phyloP scores from a whole-genome alignment of 1,140 invertebrate species.

The Cotesia glomerata region DNA sequence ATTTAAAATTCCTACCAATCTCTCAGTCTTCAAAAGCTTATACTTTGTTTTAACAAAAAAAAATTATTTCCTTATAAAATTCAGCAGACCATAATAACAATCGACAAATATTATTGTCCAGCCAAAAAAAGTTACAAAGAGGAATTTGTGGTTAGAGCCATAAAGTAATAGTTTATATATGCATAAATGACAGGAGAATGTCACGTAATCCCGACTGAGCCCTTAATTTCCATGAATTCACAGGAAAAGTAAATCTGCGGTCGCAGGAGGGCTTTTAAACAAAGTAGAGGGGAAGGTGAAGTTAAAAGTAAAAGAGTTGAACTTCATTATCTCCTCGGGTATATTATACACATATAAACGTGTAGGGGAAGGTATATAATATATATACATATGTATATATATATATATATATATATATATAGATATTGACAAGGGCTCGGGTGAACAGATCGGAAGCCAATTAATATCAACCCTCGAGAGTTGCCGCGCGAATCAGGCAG shows the following conservation, averaged over 20 bases:
- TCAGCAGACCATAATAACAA: no score
- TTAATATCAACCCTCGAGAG: conserved; percentile 49
- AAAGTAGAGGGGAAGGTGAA: background rate
- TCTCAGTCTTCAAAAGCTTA: no score
- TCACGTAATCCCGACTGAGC: conserved; percentile 48
- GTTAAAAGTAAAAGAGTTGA: background rate
- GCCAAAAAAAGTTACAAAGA: no score
- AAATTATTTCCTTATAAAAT: no score
- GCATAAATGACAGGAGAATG: background rate
- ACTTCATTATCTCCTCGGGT: background rate
- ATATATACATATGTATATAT: background rate
- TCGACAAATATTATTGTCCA: no score
- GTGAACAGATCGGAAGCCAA: conserved; percentile 56
- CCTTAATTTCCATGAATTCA: conserved; percentile 53
- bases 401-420: background rate
- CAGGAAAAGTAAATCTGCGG: conserved; percentile 21
- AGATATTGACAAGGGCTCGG: background rate
- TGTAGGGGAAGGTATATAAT: background rate
- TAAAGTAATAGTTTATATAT: background rate
- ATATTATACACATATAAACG: no score
- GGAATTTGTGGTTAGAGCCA: background rate
- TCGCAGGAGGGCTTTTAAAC: background rate
- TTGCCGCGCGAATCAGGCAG: conserved; percentile 26
- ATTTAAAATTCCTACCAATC: no score
- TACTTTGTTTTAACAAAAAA: no score